These are phyloP conservation scores for Rana temporaria DNA, from an alignment of 2,113 vertebrate genomes.

Conservation along the genomic window DNA sequence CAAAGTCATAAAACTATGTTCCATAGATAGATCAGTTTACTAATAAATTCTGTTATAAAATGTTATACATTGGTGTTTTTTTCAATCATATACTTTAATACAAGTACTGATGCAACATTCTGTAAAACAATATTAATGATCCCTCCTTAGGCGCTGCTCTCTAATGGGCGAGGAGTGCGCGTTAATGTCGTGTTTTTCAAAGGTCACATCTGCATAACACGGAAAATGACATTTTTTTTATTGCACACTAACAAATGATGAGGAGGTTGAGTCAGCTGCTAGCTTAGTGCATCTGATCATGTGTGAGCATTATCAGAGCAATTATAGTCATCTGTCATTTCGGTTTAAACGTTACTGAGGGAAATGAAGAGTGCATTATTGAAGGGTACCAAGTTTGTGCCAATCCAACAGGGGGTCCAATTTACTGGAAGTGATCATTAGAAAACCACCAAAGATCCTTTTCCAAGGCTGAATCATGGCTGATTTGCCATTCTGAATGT, in stretches of 20 bases:
- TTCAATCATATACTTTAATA: background rate
- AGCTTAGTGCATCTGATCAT: background rate
- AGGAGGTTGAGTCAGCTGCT: background rate
- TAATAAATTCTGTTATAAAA: no score
- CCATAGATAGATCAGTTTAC: no score
- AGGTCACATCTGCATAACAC: constrained; percentile 29
- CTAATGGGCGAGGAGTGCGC: background rate
- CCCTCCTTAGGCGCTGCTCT: background rate
- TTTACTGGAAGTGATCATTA: background rate
- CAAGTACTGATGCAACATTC: background rate
- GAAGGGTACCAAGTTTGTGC: background rate
- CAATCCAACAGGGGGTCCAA: background rate
- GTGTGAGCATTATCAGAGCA: background rate
- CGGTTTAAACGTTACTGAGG: background rate
- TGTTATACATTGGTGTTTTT: background rate
- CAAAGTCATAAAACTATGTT: no score
- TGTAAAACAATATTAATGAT: background rate
- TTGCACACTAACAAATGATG: constrained; percentile 8
- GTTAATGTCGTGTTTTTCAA: constrained; percentile 22
- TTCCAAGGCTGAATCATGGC: background rate
- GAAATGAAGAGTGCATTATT: background rate
- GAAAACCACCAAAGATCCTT: background rate
- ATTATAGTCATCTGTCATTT: background rate
- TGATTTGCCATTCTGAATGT: background rate
- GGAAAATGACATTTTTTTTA: constrained; percentile 17